phyloP scores from a whole-genome alignment of 2,797 vertebrate species.

The Passerculus sandwichensis region DNA sequence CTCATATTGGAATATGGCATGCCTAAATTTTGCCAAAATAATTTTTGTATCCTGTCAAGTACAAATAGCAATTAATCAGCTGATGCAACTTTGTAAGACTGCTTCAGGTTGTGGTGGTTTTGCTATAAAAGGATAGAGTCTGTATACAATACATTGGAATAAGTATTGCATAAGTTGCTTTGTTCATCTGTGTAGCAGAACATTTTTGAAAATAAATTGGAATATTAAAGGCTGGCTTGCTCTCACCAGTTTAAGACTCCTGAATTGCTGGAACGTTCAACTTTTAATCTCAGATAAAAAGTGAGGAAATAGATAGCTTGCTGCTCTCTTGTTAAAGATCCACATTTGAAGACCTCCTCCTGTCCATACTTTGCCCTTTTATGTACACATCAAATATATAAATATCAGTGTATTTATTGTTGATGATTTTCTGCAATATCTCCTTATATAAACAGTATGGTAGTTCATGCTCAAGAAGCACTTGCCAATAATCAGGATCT shows the following conservation, averaged over 20 bases:
- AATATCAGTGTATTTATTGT: not conserved
- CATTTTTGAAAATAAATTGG: not conserved
- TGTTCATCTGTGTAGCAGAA: not conserved
- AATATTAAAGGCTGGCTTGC: not conserved
- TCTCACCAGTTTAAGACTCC: not conserved
- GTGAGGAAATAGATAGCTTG: not conserved
- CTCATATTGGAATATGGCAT: not conserved
- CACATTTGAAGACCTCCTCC: not conserved
- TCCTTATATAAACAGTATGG: not conserved
- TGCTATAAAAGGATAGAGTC: not conserved
- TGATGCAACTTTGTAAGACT: not conserved
- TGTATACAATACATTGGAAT: not conserved
- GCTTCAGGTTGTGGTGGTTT: not conserved
- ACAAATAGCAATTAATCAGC: not conserved
- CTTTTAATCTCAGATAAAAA: not conserved
- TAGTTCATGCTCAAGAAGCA: not conserved
- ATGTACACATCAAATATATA: not conserved
- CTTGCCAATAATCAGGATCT: not conserved
- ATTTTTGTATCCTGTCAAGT: not conserved
- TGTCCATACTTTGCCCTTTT: not conserved
- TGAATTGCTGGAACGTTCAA: not conserved
- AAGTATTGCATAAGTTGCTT: not conserved
- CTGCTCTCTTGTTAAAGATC: not conserved
- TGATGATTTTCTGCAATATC: not conserved
- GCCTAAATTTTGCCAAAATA: not conserved